Evolutionary conservation across 1,140 invertebrate genomes (phyloP).

Genomic region (Brachystomella parvula): DNA sequence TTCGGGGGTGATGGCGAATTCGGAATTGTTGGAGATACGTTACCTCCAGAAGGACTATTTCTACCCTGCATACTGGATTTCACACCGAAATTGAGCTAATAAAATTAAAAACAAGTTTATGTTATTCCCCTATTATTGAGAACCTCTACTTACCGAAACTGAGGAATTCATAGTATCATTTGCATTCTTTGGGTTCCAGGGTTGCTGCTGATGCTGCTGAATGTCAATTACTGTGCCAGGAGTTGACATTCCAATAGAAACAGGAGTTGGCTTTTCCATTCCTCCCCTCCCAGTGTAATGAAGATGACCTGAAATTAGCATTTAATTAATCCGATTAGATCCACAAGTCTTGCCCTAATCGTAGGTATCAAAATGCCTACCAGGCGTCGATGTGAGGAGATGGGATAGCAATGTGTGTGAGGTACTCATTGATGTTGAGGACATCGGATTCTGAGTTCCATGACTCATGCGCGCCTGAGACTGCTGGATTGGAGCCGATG

Average conservation of each 20-base stretch:
- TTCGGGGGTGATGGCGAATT: conserved; percentile 37
- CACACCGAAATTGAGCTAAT: conserved; percentile 34
- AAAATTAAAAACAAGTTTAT: background rate
- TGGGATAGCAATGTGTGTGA: conserved; percentile 29
- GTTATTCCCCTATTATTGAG: background rate
- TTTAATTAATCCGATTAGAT: background rate
- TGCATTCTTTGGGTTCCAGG: conserved; percentile 37
- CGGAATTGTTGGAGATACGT: conserved; percentile 33
- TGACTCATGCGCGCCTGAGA: background rate
- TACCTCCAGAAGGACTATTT: conserved; percentile 19
- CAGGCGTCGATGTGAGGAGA: conserved; percentile 16
- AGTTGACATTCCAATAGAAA: background rate
- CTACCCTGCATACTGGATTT: conserved; percentile 23
- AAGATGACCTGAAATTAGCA: conserved; percentile 1
- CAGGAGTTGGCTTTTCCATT: background rate
- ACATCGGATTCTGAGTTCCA: conserved; percentile 9
- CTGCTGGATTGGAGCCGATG: background rate
- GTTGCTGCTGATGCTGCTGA: conserved; percentile 41
- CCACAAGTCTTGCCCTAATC: conserved; percentile 9
- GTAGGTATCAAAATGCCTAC: background rate
- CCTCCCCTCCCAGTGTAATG: conserved; percentile 5
- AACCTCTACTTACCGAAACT: conserved; percentile 26
- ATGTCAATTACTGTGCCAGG: background rate
- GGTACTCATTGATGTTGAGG: conserved; percentile 12
- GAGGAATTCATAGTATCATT: conserved; percentile 34